Conservation (phyloP, 2,888 invertebrate species). For the Drosophila kuntzei region DNA sequence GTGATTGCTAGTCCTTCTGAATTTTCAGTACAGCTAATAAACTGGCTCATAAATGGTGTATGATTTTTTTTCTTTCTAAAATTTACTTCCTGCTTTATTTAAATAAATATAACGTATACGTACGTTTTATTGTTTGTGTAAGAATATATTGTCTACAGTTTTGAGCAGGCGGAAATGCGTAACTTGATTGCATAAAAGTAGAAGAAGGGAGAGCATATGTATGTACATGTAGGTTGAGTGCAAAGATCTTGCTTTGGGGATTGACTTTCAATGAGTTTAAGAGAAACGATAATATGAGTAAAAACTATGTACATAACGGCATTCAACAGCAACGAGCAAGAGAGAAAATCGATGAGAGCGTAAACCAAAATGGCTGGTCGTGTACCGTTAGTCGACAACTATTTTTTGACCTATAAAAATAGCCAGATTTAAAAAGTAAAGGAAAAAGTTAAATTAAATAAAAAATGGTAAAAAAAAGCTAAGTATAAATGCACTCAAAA, state of each 20-base stretch:
- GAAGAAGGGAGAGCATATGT: neutral
- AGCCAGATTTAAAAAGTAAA: too few relatives aligned
- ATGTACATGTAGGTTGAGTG: too few relatives aligned
- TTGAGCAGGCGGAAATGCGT: neutral
- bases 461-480: too few relatives aligned
- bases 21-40: slow-evolving; percentile 1
- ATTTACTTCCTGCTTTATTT: slow-evolving; percentile 4
- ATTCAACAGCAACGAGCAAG: neutral
- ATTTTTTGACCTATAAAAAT: too few relatives aligned
- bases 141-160: neutral
- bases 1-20: slow-evolving; percentile 1
- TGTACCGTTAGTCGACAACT: slow-evolving; percentile 6
- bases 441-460: too few relatives aligned
- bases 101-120: slow-evolving; percentile 5
- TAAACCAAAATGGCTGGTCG: neutral
- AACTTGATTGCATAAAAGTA: neutral
- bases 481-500: too few relatives aligned
- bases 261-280: neutral
- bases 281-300: neutral
- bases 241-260: neutral
- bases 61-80: too few relatives aligned
- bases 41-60: neutral
- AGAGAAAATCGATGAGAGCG: neutral
- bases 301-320: too few relatives aligned
- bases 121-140: neutral